Evolutionary conservation across 2,113 vertebrate species (phyloP).

Genomic region (Acanthochromis polyacanthus): DNA sequence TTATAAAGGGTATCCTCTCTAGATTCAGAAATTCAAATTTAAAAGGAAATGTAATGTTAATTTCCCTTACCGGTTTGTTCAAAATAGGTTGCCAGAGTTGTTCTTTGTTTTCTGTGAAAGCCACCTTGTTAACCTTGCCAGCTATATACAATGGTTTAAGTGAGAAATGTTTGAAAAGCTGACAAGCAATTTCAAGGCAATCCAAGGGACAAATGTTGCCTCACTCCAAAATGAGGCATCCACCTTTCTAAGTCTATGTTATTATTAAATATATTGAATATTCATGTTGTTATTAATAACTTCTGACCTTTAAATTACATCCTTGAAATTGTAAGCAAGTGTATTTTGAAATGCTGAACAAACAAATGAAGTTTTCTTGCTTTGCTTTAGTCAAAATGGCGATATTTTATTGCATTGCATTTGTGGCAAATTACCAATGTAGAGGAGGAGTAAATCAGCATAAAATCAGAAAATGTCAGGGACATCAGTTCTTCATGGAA

Average conservation of each 20-base stretch:
- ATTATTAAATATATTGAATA: background rate
- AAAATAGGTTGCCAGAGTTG: slow-evolving; percentile 19
- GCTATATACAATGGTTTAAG: background rate
- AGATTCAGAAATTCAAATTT: background rate
- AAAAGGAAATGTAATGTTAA: background rate
- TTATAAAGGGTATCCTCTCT: background rate
- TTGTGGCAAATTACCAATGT: background rate
- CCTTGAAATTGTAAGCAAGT: background rate
- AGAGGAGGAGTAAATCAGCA: background rate
- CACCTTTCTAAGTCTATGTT: background rate
- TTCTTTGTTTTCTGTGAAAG: slow-evolving; percentile 14
- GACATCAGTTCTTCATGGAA: background rate
- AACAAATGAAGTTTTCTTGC: background rate
- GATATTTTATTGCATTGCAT: background rate
- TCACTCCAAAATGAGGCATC: background rate
- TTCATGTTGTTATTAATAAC: background rate
- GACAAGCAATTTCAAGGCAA: background rate
- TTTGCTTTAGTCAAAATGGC: too few species aligned
- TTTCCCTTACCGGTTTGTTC: background rate
- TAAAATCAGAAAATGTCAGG: background rate
- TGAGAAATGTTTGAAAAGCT: slow-evolving; percentile 7
- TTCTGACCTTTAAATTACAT: background rate
- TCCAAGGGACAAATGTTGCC: background rate
- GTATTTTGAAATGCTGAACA: background rate
- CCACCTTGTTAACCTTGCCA: slow-evolving; percentile 10